Percentiles rank a stretch among this genome's conserved stretches.
phyloP scores from a whole-genome alignment of 1,140 invertebrate species.

The Lepidotrigona ventralis region DNA sequence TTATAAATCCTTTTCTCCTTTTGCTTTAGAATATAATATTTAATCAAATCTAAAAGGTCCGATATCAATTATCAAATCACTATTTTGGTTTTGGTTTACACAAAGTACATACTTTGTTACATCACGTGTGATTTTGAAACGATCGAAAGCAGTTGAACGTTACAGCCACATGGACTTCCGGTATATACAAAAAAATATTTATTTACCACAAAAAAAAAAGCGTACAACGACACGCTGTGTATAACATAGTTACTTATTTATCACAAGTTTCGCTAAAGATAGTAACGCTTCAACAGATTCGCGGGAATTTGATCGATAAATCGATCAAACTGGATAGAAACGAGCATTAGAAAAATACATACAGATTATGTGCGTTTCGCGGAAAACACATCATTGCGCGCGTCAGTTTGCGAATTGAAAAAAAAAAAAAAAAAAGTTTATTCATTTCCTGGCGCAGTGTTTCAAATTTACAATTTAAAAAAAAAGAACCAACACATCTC shows the following conservation, averaged over 20 bases:
- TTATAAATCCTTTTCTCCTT: no score
- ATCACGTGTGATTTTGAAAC: neutral
- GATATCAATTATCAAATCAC: neutral
- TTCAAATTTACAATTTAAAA: no score
- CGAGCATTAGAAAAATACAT: neutral
- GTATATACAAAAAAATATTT: neutral
- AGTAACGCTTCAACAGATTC: neutral
- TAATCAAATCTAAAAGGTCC: neutral
- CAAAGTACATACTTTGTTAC: no score
- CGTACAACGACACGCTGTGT: no score
- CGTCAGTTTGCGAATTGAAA: neutral
- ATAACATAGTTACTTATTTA: neutral
- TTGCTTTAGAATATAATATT: neutral
- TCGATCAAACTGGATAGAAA: neutral
- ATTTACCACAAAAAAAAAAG: neutral
- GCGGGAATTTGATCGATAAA: constrained; percentile 4
- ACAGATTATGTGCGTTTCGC: neutral
- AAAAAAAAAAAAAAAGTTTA: no score
- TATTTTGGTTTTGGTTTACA: no score
- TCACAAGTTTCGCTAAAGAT: neutral
- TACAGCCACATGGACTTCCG: neutral
- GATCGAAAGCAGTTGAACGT: neutral
- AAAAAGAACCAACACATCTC: no score
- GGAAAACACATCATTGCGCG: constrained; percentile 8
- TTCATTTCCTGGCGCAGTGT: neutral